Conservation (phyloP, 53 echinoderm and acorn worm genomes). For the Mesocentrotus franciscanus region DNA sequence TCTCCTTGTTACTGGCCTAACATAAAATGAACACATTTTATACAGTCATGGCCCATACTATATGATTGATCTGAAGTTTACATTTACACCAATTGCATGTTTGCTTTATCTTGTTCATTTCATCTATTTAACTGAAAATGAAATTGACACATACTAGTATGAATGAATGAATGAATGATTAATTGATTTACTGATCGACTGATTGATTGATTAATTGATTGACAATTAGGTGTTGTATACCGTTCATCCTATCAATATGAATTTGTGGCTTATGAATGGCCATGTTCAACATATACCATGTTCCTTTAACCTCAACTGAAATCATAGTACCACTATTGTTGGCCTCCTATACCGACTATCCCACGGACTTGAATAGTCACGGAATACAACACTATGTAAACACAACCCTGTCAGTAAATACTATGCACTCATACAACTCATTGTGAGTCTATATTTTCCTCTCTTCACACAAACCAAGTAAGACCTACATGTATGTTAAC, state of each 20-base stretch:
- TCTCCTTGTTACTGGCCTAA: no score
- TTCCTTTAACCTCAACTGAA: not conserved
- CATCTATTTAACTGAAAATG: not conserved
- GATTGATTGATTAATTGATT: no score
- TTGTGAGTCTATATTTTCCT: not conserved
- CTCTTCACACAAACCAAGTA: not conserved
- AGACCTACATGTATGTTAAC: not conserved
- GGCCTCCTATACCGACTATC: not conserved
- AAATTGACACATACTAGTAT: not conserved
- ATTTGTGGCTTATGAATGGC: not conserved
- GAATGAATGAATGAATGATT: not conserved
- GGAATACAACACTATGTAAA: slow-evolving; percentile 27
- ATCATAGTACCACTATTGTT: not conserved
- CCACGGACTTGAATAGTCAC: slow-evolving; percentile 8
- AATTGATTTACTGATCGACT: no score
- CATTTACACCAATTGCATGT: no score
- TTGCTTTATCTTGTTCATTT: no score
- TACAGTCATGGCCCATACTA: no score
- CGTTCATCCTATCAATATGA: no score
- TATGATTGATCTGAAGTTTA: no score
- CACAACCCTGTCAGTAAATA: not conserved
- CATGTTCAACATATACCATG: not conserved
- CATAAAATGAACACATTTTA: no score
- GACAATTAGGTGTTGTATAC: no score
- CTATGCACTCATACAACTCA: not conserved